phyloP scores from a whole-genome alignment of 2,888 invertebrate genomes.

The Osmoderma eremita region DNA sequence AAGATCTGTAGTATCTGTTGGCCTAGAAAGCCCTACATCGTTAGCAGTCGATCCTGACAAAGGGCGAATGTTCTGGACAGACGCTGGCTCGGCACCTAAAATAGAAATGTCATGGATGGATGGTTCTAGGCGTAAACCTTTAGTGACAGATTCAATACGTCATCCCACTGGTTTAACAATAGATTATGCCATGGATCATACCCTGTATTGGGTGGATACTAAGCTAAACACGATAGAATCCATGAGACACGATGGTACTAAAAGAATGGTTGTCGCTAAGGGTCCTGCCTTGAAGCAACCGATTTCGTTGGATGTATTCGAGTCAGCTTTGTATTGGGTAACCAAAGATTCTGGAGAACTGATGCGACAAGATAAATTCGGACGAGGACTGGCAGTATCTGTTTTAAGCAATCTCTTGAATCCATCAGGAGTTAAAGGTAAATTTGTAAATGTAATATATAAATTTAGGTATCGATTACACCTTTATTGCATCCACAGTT shows the following conservation, averaged over 20 bases:
- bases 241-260: slow-evolving; percentile 83
- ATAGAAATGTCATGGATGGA: slow-evolving; percentile 98
- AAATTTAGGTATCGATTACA: no score
- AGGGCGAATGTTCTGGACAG: slow-evolving; percentile 93
- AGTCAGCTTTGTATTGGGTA: slow-evolving; percentile 93
- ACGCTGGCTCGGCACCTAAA: slow-evolving; percentile 89
- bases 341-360: slow-evolving; percentile 89
- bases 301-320: slow-evolving; percentile 91
- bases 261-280: slow-evolving; percentile 75
- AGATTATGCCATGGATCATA: slow-evolving; percentile 89
- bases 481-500: slow-evolving; percentile 63
- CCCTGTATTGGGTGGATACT: slow-evolving; percentile 95
- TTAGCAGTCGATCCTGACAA: slow-evolving; percentile 87
- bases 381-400: slow-evolving; percentile 87
- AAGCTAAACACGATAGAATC: slow-evolving; percentile 91
- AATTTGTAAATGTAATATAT: slow-evolving; percentile 14
- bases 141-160: slow-evolving; percentile 84
- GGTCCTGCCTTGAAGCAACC: slow-evolving; percentile 84
- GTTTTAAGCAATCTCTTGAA: slow-evolving; percentile 85
- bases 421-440: slow-evolving; percentile 86
- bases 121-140: slow-evolving; percentile 83
- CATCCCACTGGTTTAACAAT: slow-evolving; percentile 91
- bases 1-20: slow-evolving; percentile 79
- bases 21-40: slow-evolving; percentile 87
- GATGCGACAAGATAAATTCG: slow-evolving; percentile 94